Evolutionary conservation across 2,797 vertebrate species (phyloP).

Genomic region (Phrynocephalus forsythii): DNA sequence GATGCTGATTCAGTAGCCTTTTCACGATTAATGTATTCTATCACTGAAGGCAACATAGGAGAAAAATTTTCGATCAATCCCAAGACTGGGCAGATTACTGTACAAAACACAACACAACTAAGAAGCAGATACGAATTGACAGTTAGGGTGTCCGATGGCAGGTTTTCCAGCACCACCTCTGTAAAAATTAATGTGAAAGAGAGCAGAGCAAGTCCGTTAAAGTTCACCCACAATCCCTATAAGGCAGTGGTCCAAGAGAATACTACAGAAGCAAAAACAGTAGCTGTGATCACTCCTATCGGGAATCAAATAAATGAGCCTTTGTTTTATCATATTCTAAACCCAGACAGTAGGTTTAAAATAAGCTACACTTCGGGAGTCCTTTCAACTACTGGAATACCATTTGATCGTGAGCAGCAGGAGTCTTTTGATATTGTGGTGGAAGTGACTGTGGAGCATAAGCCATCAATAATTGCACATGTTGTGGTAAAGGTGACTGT

Average conservation of each 20-base stretch:
- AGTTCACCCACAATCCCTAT: slow-evolving; percentile 91
- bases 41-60: slow-evolving; percentile 96
- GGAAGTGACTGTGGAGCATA: slow-evolving; percentile 89
- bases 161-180: slow-evolving; percentile 85
- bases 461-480: slow-evolving; percentile 84
- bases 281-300: slow-evolving; percentile 89
- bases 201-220: slow-evolving; percentile 89
- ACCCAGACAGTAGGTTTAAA: slow-evolving; percentile 92
- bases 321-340: slow-evolving; percentile 92
- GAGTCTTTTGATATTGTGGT: slow-evolving; percentile 90
- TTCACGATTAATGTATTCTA: slow-evolving; percentile 90
- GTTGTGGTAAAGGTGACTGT: slow-evolving; percentile 88
- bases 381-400: slow-evolving; percentile 91
- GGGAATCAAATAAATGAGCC: slow-evolving; percentile 96
- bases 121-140: slow-evolving; percentile 95
- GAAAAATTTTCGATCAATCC: slow-evolving; percentile 92
- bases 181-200: slow-evolving; percentile 94
- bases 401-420: slow-evolving; percentile 92
- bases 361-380: slow-evolving; percentile 94
- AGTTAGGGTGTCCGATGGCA: slow-evolving; percentile 92
- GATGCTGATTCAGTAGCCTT: slow-evolving; percentile 91
- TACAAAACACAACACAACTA: slow-evolving; percentile 93
- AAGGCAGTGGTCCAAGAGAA: slow-evolving; percentile 89
- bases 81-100: slow-evolving; percentile 84
- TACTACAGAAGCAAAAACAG: slow-evolving; percentile 85